phyloP scores from a whole-genome alignment of 2,113 vertebrate genomes.

The Beaufortia kweichowensis region DNA sequence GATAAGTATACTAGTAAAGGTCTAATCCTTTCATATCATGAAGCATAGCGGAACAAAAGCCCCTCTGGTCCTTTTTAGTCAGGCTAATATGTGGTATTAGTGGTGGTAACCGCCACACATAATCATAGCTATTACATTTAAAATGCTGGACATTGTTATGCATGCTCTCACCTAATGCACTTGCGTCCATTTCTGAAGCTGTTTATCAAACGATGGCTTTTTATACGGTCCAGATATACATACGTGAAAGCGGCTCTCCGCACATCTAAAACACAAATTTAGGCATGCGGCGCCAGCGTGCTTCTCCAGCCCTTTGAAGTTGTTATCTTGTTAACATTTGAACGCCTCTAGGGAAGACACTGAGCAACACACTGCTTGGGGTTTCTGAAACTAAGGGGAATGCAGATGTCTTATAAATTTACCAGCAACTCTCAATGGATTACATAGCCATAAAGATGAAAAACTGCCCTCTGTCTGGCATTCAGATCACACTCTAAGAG shows the following conservation, averaged over 20 bases:
- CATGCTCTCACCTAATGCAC: slow-evolving; percentile 5
- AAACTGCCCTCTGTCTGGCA: background rate
- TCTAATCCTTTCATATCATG: background rate
- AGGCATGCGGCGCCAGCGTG: slow-evolving; percentile 1
- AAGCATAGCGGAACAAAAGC: background rate
- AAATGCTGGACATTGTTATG: slow-evolving; percentile 33
- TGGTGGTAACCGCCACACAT: slow-evolving; percentile 1
- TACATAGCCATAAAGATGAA: slow-evolving; percentile 3
- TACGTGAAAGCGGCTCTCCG: slow-evolving; percentile 19
- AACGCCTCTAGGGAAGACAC: slow-evolving; percentile 42
- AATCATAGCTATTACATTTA: slow-evolving; percentile 5
- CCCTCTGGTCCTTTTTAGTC: slow-evolving; percentile 15
- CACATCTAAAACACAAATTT: slow-evolving; percentile 9
- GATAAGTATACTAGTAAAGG: background rate
- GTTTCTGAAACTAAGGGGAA: slow-evolving; percentile 41
- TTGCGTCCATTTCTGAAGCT: slow-evolving; percentile 1
- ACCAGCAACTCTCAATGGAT: slow-evolving; percentile 26
- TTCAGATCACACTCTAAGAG: slow-evolving; percentile 10
- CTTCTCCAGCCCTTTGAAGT: slow-evolving; percentile 49
- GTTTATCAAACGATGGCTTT: slow-evolving; percentile 47
- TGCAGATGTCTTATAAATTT: slow-evolving; percentile 45
- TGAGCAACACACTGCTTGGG: slow-evolving; percentile 30
- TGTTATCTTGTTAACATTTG: slow-evolving; percentile 58
- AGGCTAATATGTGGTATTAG: slow-evolving; percentile 8
- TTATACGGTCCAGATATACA: slow-evolving; percentile 36